Evolutionary conservation across 2,888 invertebrate species (phyloP).

Genomic region (Spatulosminthurus flaviceps): DNA sequence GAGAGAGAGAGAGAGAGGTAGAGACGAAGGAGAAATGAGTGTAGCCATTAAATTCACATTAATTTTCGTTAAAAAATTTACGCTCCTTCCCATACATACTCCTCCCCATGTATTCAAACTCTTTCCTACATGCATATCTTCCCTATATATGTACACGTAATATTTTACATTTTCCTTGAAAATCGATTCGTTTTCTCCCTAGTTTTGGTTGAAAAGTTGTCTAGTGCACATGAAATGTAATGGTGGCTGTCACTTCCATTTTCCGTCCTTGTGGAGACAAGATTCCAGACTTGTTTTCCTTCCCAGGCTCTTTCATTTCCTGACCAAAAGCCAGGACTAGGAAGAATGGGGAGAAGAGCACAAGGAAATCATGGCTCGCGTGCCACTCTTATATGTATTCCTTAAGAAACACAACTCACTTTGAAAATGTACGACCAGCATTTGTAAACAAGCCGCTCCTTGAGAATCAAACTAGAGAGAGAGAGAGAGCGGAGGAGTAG

Average conservation of each 20-base stretch:
- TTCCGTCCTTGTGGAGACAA: conserved; percentile 26
- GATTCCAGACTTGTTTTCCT: conserved; percentile 36
- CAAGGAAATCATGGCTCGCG: neutral
- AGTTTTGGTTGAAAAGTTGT: conserved; percentile 10
- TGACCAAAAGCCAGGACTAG: conserved; percentile 6
- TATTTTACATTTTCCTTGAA: conserved; percentile 1
- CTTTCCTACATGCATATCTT: neutral
- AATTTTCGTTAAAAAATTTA: conserved; percentile 18
- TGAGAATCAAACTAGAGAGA: neutral
- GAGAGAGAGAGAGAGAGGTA: neutral
- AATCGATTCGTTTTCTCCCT: conserved; percentile 7
- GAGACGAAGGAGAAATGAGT: neutral
- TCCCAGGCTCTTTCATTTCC: conserved; percentile 31
- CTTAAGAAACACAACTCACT: neutral
- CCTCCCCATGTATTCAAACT: too few relatives aligned
- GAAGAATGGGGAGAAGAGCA: neutral
- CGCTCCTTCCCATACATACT: neutral
- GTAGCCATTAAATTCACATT: neutral
- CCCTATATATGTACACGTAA: neutral
- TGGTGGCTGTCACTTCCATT: conserved; percentile 38
- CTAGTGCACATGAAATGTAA: conserved; percentile 39
- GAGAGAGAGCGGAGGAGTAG: neutral
- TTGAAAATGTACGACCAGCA: conserved; percentile 5
- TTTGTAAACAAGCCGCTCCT: conserved; percentile 5
- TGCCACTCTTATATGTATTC: neutral